phyloP scores from a whole-genome alignment of 64 coral and sea anemone species.

The Porites australiensis region DNA sequence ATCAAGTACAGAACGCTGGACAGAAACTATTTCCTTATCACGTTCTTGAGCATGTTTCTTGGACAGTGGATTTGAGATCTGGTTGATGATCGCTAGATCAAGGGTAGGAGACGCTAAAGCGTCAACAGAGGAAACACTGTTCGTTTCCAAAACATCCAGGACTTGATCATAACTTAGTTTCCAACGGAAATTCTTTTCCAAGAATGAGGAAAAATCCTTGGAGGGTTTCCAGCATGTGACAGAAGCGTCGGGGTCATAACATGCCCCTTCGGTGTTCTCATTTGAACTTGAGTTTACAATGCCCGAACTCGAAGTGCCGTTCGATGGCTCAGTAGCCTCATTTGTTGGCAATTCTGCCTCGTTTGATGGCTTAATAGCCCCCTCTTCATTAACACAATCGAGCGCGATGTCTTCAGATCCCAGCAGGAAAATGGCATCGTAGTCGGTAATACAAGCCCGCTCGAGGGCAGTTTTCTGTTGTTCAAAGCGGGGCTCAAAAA shows the following conservation, averaged over 20 bases:
- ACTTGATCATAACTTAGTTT: constrained; percentile 34
- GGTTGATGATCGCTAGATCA: neutral
- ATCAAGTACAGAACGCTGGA: constrained; percentile 30
- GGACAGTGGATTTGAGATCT: neutral
- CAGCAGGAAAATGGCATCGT: neutral
- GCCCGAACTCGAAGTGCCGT: neutral
- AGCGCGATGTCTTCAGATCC: neutral
- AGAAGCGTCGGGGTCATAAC: neutral
- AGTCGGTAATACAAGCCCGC: too few species aligned
- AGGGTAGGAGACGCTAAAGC: neutral
- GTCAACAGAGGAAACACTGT: constrained; percentile 3
- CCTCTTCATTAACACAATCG: neutral
- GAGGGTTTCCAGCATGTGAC: neutral
- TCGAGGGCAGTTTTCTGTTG: too few species aligned
- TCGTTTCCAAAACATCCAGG: neutral
- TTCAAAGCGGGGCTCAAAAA: too few species aligned
- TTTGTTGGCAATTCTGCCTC: neutral
- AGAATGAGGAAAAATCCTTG: neutral
- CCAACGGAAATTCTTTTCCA: constrained; percentile 22
- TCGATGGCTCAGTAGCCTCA: neutral
- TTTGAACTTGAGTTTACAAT: neutral
- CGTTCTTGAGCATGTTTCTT: constrained; percentile 36
- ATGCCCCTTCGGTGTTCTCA: neutral
- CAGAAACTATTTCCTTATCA: constrained; percentile 15
- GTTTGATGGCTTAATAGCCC: neutral